A percentile compares a stretch with the other conserved stretches of the same genome.
Evolutionary conservation across 2,797 vertebrate species (phyloP).

Genomic region (Microctenopoma steveboyesi): DNA sequence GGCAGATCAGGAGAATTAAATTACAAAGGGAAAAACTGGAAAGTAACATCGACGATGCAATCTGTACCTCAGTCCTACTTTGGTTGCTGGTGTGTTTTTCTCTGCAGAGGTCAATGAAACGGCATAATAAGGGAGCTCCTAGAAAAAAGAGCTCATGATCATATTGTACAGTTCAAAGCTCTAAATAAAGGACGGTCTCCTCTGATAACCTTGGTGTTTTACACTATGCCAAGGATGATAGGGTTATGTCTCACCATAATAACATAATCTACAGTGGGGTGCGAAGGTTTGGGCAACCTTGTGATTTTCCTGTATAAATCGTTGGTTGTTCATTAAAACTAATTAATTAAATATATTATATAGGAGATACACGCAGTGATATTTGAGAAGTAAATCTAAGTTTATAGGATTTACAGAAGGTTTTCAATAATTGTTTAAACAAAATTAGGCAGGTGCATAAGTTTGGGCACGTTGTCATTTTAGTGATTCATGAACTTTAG

Average conservation of each 20-base stretch:
- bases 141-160: slow-evolving; percentile 46
- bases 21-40: slow-evolving; percentile 10
- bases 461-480: too few relatives aligned
- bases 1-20: slow-evolving; percentile 56
- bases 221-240: neutral
- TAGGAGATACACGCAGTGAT: too few relatives aligned
- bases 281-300: too few relatives aligned
- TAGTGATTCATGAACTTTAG: too few relatives aligned
- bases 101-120: slow-evolving; percentile 35
- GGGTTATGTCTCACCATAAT: slow-evolving; percentile 3
- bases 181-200: slow-evolving; percentile 5
- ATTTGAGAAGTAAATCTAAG: too few relatives aligned
- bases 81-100: slow-evolving; percentile 44
- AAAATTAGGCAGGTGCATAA: too few relatives aligned
- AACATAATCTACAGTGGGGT: neutral
- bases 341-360: too few relatives aligned
- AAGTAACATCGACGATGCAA: neutral
- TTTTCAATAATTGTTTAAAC: too few relatives aligned
- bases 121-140: slow-evolving; percentile 31
- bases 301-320: too few relatives aligned
- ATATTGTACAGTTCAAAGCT: slow-evolving; percentile 33
- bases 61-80: neutral
- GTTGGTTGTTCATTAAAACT: too few relatives aligned
- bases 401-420: too few relatives aligned
- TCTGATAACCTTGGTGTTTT: neutral